phyloP scores from a whole-genome alignment of 2,113 vertebrate species.

The Tor tambroides region DNA sequence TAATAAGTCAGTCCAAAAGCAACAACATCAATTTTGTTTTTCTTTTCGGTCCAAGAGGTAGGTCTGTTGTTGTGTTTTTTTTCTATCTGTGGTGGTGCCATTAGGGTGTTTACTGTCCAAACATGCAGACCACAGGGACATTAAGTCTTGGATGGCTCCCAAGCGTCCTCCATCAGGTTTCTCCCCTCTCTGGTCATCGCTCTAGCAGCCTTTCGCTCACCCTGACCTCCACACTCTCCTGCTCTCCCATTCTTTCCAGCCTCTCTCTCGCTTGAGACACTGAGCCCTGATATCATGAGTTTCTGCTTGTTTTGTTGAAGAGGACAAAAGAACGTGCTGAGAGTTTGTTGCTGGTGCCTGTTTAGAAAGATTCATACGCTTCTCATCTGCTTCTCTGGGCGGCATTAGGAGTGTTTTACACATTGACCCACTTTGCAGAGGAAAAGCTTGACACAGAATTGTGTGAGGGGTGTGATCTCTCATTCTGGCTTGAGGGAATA shows the following conservation, averaged over 20 bases:
- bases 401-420: conserved; percentile 75
- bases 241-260: background rate
- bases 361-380: conserved; percentile 68
- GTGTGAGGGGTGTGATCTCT: conserved; percentile 64
- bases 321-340: conserved; percentile 49
- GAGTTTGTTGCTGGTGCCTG: conserved; percentile 65
- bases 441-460: conserved; percentile 64
- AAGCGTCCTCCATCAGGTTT: conserved; percentile 56
- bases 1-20: background rate
- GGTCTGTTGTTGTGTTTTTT: conserved; percentile 37
- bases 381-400: conserved; percentile 60
- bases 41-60: conserved; percentile 26
- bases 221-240: conserved; percentile 17
- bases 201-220: conserved; percentile 7
- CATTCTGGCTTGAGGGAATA: conserved; percentile 47
- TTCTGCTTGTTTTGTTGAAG: conserved; percentile 62
- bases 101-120: conserved; percentile 68
- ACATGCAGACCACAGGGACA: conserved; percentile 52
- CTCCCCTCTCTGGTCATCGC: conserved; percentile 53
- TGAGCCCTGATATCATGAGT: no score
- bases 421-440: conserved; percentile 79
- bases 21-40: conserved; percentile 18
- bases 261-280: background rate
- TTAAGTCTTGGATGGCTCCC: conserved; percentile 57
- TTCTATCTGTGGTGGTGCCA: conserved; percentile 41